Evolutionary conservation across 2,888 invertebrate genomes (phyloP).

Genomic region (Xestia sexstrigata): DNA sequence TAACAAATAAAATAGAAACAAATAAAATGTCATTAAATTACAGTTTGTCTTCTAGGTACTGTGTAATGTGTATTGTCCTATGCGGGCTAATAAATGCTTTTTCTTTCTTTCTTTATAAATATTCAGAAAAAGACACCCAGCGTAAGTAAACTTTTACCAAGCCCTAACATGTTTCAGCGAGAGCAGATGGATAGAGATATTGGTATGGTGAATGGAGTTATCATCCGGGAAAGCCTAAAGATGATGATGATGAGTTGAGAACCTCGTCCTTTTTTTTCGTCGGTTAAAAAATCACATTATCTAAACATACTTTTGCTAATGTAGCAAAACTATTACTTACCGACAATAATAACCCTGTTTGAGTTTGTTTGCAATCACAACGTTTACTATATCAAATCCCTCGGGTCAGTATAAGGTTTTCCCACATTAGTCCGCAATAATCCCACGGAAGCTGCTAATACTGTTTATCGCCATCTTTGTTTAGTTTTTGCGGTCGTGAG

Average conservation of each 20-base stretch:
- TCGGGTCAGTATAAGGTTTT: conserved; percentile 25
- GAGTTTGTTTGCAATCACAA: conserved; percentile 14
- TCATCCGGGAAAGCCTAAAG: background rate
- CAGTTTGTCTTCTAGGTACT: no score
- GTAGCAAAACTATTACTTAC: background rate
- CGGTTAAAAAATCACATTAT: background rate
- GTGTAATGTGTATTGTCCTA: no score
- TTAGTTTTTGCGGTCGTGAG: conserved; percentile 45
- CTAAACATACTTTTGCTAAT: background rate
- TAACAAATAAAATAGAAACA: no score
- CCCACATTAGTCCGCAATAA: conserved; percentile 46
- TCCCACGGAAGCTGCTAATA: conserved; percentile 49
- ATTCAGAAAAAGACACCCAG: no score
- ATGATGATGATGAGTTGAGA: no score
- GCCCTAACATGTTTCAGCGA: background rate
- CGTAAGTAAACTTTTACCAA: no score
- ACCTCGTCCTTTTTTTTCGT: background rate
- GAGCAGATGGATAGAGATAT: background rate
- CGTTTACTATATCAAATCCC: conserved; percentile 32
- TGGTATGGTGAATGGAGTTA: background rate
- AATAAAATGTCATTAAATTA: no score
- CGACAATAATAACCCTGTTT: background rate
- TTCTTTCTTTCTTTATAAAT: no score
- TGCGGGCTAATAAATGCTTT: no score
- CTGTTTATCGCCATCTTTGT: conserved; percentile 52